phyloP scores from a whole-genome alignment of 2,888 invertebrate species.

The Leptinotarsa haldemani region DNA sequence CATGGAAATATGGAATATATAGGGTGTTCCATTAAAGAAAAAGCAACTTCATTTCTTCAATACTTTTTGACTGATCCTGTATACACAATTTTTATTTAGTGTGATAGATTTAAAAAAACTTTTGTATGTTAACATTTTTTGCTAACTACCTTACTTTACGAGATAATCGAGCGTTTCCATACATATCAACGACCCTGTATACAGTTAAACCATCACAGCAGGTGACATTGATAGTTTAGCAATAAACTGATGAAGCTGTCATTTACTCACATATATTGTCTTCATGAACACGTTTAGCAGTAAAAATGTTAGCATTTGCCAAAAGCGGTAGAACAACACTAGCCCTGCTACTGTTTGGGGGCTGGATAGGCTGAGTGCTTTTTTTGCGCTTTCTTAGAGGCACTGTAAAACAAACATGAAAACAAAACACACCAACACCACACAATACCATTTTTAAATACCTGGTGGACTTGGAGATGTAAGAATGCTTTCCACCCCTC shows the following conservation, averaged over 20 bases:
- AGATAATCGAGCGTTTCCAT: too few species aligned
- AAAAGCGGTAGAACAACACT: slow-evolving; percentile 82
- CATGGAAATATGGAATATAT: too few species aligned
- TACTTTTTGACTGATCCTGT: too few species aligned
- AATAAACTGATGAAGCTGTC: neutral
- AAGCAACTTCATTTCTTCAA: too few species aligned
- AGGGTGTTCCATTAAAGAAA: too few species aligned
- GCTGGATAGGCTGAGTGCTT: slow-evolving; percentile 65
- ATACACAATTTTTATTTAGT: too few species aligned
- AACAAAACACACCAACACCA: slow-evolving; percentile 20
- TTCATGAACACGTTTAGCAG: slow-evolving; percentile 68
- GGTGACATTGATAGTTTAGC: neutral
- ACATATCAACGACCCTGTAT: too few species aligned
- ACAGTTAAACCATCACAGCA: neutral
- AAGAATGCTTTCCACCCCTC: slow-evolving; percentile 63
- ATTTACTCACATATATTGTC: slow-evolving; percentile 62
- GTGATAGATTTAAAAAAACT: too few species aligned
- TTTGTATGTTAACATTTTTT: too few species aligned
- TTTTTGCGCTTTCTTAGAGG: slow-evolving; percentile 66
- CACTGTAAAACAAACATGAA: slow-evolving; percentile 50
- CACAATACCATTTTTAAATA: slow-evolving; percentile 52
- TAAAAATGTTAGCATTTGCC: slow-evolving; percentile 70
- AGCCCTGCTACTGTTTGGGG: slow-evolving; percentile 78
- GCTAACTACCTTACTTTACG: too few species aligned
- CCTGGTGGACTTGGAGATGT: slow-evolving; percentile 74